Evolutionary conservation across 2,888 invertebrate species (phyloP).

Genomic region (Calameuta idolon): DNA sequence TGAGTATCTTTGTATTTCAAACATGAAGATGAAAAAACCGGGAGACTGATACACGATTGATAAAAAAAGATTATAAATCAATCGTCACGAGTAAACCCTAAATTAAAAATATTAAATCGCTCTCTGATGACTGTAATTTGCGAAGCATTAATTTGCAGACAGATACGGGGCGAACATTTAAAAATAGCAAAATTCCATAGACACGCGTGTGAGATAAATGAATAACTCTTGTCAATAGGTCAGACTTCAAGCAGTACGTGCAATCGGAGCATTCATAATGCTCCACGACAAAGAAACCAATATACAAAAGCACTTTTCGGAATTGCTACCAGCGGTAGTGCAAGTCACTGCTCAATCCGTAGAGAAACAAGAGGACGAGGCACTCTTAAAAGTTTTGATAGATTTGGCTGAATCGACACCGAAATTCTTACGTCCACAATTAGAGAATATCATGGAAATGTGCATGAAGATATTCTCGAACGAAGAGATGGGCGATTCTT

Average conservation of each 20-base stretch:
- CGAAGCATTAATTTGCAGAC: conserved; percentile 70
- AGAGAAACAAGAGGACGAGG: conserved; percentile 88
- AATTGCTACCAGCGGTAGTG: conserved; percentile 84
- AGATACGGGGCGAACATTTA: conserved; percentile 71
- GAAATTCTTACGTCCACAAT: conserved; percentile 89
- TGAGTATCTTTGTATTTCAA: conserved; percentile 46
- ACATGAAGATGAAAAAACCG: conserved; percentile 23
- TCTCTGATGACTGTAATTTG: conserved; percentile 72
- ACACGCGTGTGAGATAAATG: conserved; percentile 1
- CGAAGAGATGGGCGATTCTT: conserved; percentile 77
- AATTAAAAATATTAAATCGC: conserved; percentile 56
- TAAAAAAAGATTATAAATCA: conserved; percentile 21
- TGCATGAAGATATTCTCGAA: conserved; percentile 80
- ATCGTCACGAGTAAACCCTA: conserved; percentile 67
- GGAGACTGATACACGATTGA: conserved; percentile 59
- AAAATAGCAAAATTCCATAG: background rate
- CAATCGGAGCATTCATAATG: conserved; percentile 88
- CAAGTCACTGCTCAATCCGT: conserved; percentile 85
- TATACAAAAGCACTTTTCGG: conserved; percentile 89
- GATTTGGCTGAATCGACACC: conserved; percentile 95
- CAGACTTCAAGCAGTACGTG: conserved; percentile 85
- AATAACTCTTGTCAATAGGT: conserved; percentile 62
- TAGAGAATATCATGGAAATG: conserved; percentile 87
- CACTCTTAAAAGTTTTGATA: conserved; percentile 91
- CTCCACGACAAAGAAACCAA: conserved; percentile 94